These are phyloP conservation scores for Tolypeutes matacus DNA, from an alignment of 2,797 vertebrate species.

Conservation along the genomic window DNA sequence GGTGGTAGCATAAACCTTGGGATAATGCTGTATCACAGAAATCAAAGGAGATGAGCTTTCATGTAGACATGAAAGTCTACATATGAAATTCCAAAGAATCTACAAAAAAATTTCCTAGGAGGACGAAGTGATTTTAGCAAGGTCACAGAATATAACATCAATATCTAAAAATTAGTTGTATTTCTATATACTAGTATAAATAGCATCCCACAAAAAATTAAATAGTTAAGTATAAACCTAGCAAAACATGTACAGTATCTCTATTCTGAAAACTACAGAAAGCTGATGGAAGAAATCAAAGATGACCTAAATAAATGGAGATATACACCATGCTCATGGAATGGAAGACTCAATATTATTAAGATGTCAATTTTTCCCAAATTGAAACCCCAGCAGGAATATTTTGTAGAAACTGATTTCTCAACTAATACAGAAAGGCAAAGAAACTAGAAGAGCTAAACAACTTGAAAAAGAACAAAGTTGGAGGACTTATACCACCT, in stretches of 20 bases:
- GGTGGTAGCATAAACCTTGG: no score
- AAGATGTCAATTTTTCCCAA: slow-evolving; percentile 22
- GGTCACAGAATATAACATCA: neutral
- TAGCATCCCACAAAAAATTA: neutral
- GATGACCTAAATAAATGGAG: neutral
- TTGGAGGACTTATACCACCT: neutral
- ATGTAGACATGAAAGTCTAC: neutral
- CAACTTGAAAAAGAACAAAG: slow-evolving; percentile 10
- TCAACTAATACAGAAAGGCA: neutral
- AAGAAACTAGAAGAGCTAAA: neutral
- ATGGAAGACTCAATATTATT: neutral
- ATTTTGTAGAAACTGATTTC: slow-evolving; percentile 5
- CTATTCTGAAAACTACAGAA: slow-evolving; percentile 10
- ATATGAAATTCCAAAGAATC: neutral
- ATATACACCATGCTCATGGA: neutral
- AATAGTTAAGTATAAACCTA: slow-evolving; percentile 45
- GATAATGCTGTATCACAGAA: neutral
- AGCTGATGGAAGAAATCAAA: neutral
- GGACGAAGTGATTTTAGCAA: slow-evolving; percentile 23
- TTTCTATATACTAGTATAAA: neutral
- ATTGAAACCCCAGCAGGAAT: neutral
- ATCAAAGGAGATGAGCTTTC: slow-evolving; percentile 23
- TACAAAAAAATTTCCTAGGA: slow-evolving; percentile 8
- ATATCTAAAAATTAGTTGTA: neutral
- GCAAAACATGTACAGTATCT: neutral